Conservation (phyloP, 2,888 invertebrate genomes). For the Lordiphosa andalusiaca region DNA sequence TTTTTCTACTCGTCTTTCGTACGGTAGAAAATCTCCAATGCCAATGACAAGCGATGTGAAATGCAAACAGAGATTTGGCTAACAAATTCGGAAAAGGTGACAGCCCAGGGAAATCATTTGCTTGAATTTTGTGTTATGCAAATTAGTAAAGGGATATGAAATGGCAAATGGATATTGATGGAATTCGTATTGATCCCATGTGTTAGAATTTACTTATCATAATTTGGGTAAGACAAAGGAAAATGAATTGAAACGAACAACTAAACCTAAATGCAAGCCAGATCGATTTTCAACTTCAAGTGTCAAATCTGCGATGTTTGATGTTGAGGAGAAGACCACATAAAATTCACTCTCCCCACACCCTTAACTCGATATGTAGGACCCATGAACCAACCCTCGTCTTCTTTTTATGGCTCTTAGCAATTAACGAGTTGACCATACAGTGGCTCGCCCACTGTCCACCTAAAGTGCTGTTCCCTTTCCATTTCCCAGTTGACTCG, state of each 20-base stretch:
- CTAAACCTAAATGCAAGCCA: too few relatives aligned
- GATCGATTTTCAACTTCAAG: neutral
- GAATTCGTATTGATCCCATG: neutral
- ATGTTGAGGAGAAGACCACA: too few relatives aligned
- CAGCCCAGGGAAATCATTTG: conserved; percentile 10
- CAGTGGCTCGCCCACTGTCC: conserved; percentile 33
- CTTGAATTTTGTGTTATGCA: conserved; percentile 19
- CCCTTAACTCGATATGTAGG: too few relatives aligned
- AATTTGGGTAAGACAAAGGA: neutral
- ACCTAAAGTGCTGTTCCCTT: conserved; percentile 28
- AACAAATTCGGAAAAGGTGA: conserved; percentile 1
- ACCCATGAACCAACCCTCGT: too few relatives aligned
- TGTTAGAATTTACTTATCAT: neutral
- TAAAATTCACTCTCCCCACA: too few relatives aligned
- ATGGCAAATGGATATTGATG: conserved; percentile 3
- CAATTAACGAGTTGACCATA: conserved; percentile 55
- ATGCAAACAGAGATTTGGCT: conserved; percentile 16
- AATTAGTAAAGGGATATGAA: conserved; percentile 18
- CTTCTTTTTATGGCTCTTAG: conserved; percentile 49
- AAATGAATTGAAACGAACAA: neutral
- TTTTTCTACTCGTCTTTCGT: neutral
- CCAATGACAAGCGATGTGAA: conserved; percentile 29
- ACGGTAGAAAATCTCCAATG: conserved; percentile 11
- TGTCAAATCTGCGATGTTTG: too few relatives aligned
- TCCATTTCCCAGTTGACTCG: conserved; percentile 53